Conservation (phyloP, 2,888 invertebrate species). For the Cephus runcator region DNA sequence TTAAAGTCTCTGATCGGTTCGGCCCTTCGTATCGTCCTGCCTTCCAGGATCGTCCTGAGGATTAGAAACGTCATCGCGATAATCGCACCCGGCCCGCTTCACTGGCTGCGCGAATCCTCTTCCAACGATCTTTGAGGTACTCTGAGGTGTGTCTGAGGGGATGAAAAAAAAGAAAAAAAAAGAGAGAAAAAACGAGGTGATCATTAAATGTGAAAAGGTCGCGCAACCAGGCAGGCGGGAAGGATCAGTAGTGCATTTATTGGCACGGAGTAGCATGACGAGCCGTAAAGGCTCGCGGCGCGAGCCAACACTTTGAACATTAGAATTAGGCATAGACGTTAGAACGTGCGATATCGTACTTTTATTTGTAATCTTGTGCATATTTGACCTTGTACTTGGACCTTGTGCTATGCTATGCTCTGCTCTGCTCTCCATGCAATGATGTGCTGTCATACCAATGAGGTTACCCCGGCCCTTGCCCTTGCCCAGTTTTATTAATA, state of each 20-base stretch:
- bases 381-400: slow-evolving; percentile 51
- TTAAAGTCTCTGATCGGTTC: slow-evolving; percentile 11
- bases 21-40: neutral
- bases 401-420: slow-evolving; percentile 62
- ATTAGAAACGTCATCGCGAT: neutral
- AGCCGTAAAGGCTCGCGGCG: neutral
- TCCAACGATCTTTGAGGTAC: slow-evolving; percentile 6
- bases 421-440: slow-evolving; percentile 61
- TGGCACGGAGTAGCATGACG: neutral
- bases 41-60: neutral
- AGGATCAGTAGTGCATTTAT: neutral
- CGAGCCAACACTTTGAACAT: neutral
- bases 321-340: slow-evolving; percentile 18
- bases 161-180: slow-evolving; percentile 14
- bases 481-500: neutral
- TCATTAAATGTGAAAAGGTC: neutral
- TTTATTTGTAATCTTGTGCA: slow-evolving; percentile 42
- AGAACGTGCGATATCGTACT: slow-evolving; percentile 29
- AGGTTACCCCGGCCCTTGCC: slow-evolving; percentile 39
- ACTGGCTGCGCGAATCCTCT: neutral
- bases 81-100: neutral
- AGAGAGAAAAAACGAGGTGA: neutral
- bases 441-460: slow-evolving; percentile 66
- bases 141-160: slow-evolving; percentile 20
- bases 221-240: neutral